Conservation (phyloP, 2,888 invertebrate species). For the Apomyelois bistriatella region DNA sequence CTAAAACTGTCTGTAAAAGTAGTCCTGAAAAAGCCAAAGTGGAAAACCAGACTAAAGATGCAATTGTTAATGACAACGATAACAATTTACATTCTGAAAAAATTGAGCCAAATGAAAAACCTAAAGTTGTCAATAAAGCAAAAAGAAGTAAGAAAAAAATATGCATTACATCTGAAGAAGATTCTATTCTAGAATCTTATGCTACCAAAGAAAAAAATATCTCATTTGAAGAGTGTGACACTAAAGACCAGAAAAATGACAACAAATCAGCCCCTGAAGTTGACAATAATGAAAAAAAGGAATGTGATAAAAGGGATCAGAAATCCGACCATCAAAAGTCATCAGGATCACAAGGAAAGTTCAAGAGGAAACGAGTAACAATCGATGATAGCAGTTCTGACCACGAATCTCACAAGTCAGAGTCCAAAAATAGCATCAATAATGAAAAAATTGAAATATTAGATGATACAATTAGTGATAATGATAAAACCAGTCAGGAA, state of each 20-base stretch:
- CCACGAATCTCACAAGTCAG: conserved; percentile 20
- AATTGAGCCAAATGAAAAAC: background rate
- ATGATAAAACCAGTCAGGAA: conserved; percentile 9
- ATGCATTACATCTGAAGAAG: background rate
- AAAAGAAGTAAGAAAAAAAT: background rate
- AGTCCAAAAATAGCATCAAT: background rate
- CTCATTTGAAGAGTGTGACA: background rate
- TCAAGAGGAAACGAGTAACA: conserved; percentile 19
- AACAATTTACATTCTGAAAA: background rate
- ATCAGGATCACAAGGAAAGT: background rate
- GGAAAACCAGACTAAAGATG: no score
- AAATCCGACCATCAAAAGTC: background rate
- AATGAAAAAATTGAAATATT: conserved; percentile 13
- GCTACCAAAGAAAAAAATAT: background rate
- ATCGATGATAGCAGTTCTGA: conserved; percentile 35
- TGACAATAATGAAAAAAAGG: no score
- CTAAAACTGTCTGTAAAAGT: background rate
- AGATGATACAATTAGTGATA: background rate
- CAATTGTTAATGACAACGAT: background rate
- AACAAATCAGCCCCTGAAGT: background rate
- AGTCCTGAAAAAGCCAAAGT: background rate
- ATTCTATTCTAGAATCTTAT: background rate
- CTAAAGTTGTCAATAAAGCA: background rate
- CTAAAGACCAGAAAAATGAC: background rate
- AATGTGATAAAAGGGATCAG: background rate